These are phyloP conservation scores for Philotrypesis tridentata DNA, from an alignment of 1,140 invertebrate genomes.

Conservation along the genomic window DNA sequence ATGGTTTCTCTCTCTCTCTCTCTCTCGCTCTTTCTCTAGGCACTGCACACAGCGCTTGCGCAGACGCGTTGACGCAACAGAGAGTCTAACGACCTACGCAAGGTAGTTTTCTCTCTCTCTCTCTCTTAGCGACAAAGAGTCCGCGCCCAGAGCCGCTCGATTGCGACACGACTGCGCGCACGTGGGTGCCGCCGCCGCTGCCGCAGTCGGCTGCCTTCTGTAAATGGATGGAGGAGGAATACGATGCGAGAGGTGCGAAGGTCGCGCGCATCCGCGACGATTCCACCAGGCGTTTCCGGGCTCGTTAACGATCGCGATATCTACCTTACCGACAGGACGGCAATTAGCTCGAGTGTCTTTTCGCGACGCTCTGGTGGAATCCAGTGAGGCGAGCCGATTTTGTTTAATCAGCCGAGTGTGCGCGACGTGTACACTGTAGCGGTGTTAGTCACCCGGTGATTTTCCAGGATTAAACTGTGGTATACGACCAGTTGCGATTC, in stretches of 20 bases:
- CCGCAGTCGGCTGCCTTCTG: not conserved
- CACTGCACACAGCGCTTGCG: not conserved
- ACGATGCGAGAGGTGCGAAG: not conserved
- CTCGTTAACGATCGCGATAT: not conserved
- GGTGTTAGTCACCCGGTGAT: no score
- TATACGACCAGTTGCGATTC: not conserved
- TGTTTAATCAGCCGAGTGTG: no score
- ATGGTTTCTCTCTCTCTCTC: not conserved
- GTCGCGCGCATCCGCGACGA: not conserved
- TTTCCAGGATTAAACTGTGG: no score
- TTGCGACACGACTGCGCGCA: conserved; percentile 16
- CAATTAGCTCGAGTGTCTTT: no score
- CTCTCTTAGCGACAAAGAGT: not conserved
- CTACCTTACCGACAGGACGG: not conserved
- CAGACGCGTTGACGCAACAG: conserved; percentile 14
- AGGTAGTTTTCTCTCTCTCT: conserved; percentile 5
- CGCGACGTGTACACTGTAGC: no score
- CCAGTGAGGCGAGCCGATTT: no score
- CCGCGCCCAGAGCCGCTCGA: conserved; percentile 10
- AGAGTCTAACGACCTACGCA: conserved; percentile 7
- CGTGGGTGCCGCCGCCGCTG: not conserved
- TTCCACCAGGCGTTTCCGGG: conserved; percentile 4
- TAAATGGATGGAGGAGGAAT: not conserved
- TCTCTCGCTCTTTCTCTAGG: no score
- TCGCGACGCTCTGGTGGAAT: no score